Percentiles rank a stretch among this genome's conserved stretches.
These are phyloP conservation scores for Cephalopterus ornatus DNA, from an alignment of 2,113 vertebrate species.

Conservation along the genomic window DNA sequence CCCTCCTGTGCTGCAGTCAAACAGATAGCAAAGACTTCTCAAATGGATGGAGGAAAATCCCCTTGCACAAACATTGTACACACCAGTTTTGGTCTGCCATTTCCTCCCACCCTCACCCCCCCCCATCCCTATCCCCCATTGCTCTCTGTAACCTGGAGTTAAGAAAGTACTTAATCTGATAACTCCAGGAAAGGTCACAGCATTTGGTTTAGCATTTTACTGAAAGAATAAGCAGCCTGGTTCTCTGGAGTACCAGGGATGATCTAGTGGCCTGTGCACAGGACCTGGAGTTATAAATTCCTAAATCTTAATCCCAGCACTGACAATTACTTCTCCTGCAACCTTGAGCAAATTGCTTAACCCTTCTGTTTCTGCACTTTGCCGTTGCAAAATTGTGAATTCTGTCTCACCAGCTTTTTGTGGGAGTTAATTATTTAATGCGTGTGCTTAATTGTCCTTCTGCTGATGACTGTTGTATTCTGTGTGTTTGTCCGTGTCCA, in stretches of 20 bases:
- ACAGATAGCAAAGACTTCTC: neutral
- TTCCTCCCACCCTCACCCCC: neutral
- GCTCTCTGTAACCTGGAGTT: neutral
- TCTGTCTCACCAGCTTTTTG: neutral
- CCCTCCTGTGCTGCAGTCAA: neutral
- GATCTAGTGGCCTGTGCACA: neutral
- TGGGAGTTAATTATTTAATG: neutral
- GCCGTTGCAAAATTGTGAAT: neutral
- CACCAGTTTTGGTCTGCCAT: neutral
- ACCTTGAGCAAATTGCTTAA: constrained; percentile 47
- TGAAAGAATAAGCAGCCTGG: constrained; percentile 23
- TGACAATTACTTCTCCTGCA: constrained; percentile 10
- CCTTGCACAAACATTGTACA: neutral
- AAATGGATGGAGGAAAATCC: neutral
- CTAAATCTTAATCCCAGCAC: constrained; percentile 31
- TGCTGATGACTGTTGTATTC: neutral
- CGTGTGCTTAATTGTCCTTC: neutral
- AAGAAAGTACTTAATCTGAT: constrained; percentile 22
- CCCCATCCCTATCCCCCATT: too few species aligned
- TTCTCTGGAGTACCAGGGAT: neutral
- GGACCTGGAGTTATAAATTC: constrained; percentile 38
- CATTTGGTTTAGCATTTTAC: constrained; percentile 17
- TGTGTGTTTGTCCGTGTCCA: neutral
- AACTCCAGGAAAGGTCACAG: constrained; percentile 11
- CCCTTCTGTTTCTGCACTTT: constrained; percentile 1